Base-by-base conservation (phyloP, 2,113 vertebrate genomes). In the Mungos mungo region DNA sequence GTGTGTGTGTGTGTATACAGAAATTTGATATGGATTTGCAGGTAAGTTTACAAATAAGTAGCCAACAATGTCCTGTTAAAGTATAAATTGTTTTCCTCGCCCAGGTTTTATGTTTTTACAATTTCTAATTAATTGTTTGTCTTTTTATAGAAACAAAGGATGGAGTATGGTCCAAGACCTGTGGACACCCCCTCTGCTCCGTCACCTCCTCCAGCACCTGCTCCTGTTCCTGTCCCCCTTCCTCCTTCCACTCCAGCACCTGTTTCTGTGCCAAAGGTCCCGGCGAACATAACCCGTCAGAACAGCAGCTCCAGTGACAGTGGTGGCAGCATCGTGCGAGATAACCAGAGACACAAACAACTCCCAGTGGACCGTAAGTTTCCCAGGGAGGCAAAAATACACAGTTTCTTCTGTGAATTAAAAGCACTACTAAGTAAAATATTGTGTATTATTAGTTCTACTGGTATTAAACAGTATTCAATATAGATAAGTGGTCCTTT, bases 91-190 rank as follows among this genome's bases (percentile, higher is more conserved):
- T 80, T 96, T 90, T 87, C 18, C 47, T 63, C 71, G 74, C 23
- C 54, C 35, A 69, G 23, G 47, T 89, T 72, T 77, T 91, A 15
- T 71, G 14, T 15, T 71, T 80, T 57, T 84, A 52, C 16, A 72
- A 3, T 90, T 92, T 80, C 38, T 76, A 77, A 90, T 71, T 60
- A 77, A 63, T 84, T 52, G 9, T 90, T 95, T 91, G 45, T 95
- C 33, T 91, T 88, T 89, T 96, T 92, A 0, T 98, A 99, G 99
- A 99, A 99, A 63, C 99, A 99, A 91, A 98, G 98, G 96, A 98
- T 98, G 0, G 99, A 99, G 71, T 98, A 98, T 0, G 85, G 98
- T 3, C 97, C 98, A 27, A 99, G 99, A 0, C 60, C 96, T 0
- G 82, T 97, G 0, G 98, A 98, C 0, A 97, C 95, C 3, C 98